Conservation (phyloP, 2,113 vertebrate species). For the human region GRCh38 chr5:176303001-176303500, state of each 20-base stretch:
- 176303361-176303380: too few relatives aligned
- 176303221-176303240: not conserved
- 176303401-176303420: too few relatives aligned
- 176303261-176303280: too few relatives aligned
- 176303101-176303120: not conserved
- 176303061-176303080: not conserved
- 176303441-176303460: too few relatives aligned
- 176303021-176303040: not conserved
- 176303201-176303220: not conserved
- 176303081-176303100: not conserved
- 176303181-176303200: not conserved
- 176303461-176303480: too few relatives aligned
- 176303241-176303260: not conserved
- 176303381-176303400: too few relatives aligned
- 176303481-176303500: too few relatives aligned
- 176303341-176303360: too few relatives aligned
- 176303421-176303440: too few relatives aligned
- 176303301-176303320: not conserved
- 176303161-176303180: not conserved
- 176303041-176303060: not conserved
- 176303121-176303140: not conserved
- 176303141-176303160: not conserved
- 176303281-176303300: not conserved
- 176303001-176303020: not conserved
- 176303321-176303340: not conserved